Evolutionary conservation across 2,797 vertebrate genomes (phyloP).

Genomic region (Micromesistius poutassou): DNA sequence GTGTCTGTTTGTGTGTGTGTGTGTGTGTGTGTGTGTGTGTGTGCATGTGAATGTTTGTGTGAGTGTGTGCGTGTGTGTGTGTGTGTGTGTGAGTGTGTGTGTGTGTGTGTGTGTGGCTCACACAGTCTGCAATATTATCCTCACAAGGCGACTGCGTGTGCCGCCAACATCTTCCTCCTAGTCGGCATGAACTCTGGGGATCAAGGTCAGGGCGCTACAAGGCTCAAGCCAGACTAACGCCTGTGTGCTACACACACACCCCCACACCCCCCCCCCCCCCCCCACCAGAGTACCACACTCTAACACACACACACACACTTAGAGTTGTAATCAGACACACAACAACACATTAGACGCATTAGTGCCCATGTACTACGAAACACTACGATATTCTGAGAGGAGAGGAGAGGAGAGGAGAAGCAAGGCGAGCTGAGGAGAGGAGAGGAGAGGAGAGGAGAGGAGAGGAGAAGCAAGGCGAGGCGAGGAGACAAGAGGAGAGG

Average conservation of each 20-base stretch:
- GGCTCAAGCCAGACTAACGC: slow-evolving; percentile 51
- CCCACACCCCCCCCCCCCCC: slow-evolving; percentile 13
- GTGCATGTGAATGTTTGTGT: slow-evolving; percentile 17
- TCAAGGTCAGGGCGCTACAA: slow-evolving; percentile 68
- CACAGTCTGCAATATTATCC: no score
- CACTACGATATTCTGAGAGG: no score
- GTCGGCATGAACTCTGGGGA: slow-evolving; percentile 58
- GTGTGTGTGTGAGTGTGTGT: background rate
- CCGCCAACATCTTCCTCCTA: slow-evolving; percentile 18
- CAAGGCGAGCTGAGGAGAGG: no score
- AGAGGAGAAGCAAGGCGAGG: no score
- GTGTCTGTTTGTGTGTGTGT: slow-evolving; percentile 12
- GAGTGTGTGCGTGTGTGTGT: background rate
- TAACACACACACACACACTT: slow-evolving; percentile 15
- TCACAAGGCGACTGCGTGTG: no score
- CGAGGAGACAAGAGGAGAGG: no score
- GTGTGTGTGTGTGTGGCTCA: background rate
- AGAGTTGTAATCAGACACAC: background rate
- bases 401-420: no score
- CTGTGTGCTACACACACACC: slow-evolving; percentile 42
- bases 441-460: no score
- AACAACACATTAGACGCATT: slow-evolving; percentile 16
- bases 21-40: slow-evolving; percentile 19
- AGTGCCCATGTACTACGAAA: no score
- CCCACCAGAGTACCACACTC: slow-evolving; percentile 16